Evolutionary conservation across 2,113 vertebrate genomes (phyloP), one percentile per base, ranked within the genome.

Genomic region (Campylomormyrus tamandua): DNA sequence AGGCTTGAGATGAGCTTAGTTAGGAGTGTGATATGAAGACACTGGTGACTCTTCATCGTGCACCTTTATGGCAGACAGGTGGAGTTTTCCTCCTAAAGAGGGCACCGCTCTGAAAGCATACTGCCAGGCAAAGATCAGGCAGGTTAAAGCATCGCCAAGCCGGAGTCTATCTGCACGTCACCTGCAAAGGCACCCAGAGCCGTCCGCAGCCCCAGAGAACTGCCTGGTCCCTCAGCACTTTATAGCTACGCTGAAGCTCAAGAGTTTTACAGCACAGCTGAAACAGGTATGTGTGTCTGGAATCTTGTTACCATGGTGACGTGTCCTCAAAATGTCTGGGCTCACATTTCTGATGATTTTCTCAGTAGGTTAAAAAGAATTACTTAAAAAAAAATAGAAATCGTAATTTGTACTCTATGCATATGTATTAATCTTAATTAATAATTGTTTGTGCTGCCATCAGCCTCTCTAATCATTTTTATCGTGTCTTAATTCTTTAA

Each of bases 191-290:
- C 7, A 1, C 39, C 24, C 88, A 77, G 62, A 52, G 35, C 80
- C 1, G 13, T 48, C 21, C 3, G 7, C 35, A 35, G 77, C 39
- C 1, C 31, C 83, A 11, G 31, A 46, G 21, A 3, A 27, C 80
- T n/a, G 39, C 83, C n/a, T 5, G 89, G 94, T 95, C 83, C 96
- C 95, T 46, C n/a, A 5, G 52, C 90, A 3, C 11, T 92, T 96
- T 0, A 56, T 95, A 52, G 92, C 91, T 87, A 92, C 91, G 83
- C 91, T 96, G 49, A 90, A 66, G 88, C 92, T 95, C 89, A 90
- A 94, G 70, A 94, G 92, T 3, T 88, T 94, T 87, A 88, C 90
- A 48, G 94, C 94, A 83, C 42, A 91, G 5, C 48, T 93, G 24
- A 94, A 89, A 83, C 93, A 94, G 94, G 96, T 96, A 87, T 39